Evolutionary conservation across 2,797 vertebrate species (phyloP).

Genomic region (Sphenodon punctatus): DNA sequence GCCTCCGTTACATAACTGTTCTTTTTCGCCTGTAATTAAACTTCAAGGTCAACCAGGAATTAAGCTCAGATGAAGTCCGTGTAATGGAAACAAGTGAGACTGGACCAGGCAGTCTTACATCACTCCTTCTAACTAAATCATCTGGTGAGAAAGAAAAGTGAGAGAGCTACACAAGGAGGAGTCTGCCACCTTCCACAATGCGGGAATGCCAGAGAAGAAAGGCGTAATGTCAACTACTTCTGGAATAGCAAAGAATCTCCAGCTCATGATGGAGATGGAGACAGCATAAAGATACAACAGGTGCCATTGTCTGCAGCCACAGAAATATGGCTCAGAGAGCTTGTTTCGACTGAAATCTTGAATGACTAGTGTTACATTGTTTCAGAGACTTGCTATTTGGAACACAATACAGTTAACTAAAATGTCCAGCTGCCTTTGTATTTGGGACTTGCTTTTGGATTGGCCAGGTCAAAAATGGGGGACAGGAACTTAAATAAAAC

Average conservation of each 20-base stretch:
- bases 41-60: conserved; percentile 21
- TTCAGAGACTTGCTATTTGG: fast-evolving
- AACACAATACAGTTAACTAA: fast-evolving
- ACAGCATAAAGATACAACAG: not conserved
- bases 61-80: conserved; percentile 13
- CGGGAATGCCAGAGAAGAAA: too few relatives aligned
- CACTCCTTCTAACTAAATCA: not conserved
- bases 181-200: not conserved
- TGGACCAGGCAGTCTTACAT: not conserved
- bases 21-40: conserved; percentile 25
- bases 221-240: fast-evolving
- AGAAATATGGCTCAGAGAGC: not conserved
- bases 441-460: not conserved
- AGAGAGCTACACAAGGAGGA: not conserved
- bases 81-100: not conserved
- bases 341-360: fast-evolving
- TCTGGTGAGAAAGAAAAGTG: not conserved
- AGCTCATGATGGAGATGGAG: not conserved
- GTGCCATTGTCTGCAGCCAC: not conserved
- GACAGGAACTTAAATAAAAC: not conserved
- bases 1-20: conserved; percentile 16
- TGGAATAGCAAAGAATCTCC: not conserved
- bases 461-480: not conserved
- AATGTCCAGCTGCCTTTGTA: not conserved
- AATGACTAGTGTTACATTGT: fast-evolving